Base-by-base conservation (phyloP, 1,140 invertebrate genomes). In the Lordiphosa collinella region DNA sequence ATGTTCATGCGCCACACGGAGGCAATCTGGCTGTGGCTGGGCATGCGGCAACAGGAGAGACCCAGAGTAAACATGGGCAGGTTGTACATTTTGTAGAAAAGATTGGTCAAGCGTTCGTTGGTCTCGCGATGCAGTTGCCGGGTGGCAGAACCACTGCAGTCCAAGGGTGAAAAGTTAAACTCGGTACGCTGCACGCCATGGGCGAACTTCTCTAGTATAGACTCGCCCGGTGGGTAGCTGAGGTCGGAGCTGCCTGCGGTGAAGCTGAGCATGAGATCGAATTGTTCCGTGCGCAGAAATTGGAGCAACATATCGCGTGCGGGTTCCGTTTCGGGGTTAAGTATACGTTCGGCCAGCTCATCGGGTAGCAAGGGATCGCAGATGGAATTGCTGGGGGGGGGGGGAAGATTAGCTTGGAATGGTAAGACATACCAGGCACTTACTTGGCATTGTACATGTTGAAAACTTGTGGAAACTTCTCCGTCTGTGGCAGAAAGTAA, bases 11-110 rank as follows among this genome's bases (percentile, higher is more conserved):
- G 91, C 95, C 95, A 97, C 4, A 96, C 91, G 36, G 89, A 90
- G 0, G 93, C 93, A 18, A 97, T 91, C 7, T 92, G 90, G 3
- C 89, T 88, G 9, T 93, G 89, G 1, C 79, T 54, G 0, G 96
- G 95, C 90, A 95, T 95, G 64, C 94, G 94, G 76, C 96, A 97
- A 73, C 96, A 97, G 38, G 92, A 91, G 4, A 93, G 56, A 1
- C 92, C 92, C 16, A 92, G 88, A 0, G 92, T 92, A n/a, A 92
- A 89, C 60, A 93, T 88, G 0, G 92, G 91, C 1, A 90, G 88
- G 9, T 91, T 89, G 57, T 90, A 93, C 60, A 91, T 88, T 31
- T 92, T 90, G 53, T 90, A 91, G 1, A 93, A 56, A 18, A 91
- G 64, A 75, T 93, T 92, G 2, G 92, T 91, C 11, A 93, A 35